These are phyloP conservation scores for Sciaenops ocellatus DNA, from an alignment of 2,797 vertebrate species.

Conservation along the genomic window DNA sequence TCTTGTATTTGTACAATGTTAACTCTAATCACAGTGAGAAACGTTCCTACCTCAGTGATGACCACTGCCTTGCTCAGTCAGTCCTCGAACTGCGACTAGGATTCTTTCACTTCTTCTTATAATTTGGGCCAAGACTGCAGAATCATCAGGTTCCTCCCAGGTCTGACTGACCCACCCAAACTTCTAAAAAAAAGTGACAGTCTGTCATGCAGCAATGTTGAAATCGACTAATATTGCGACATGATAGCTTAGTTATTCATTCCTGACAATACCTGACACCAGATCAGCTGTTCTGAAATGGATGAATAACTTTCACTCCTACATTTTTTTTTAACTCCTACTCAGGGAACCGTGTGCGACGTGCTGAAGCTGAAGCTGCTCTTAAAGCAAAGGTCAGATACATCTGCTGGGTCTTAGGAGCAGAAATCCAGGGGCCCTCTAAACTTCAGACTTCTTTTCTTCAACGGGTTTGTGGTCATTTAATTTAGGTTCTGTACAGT, in stretches of 20 bases:
- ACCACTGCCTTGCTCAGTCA: constrained; percentile 14
- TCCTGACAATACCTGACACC: background rate
- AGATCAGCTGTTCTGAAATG: background rate
- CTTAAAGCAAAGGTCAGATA: background rate
- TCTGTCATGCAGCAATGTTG: constrained; percentile 5
- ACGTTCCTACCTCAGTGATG: constrained; percentile 59
- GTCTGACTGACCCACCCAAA: background rate
- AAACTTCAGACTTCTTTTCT: background rate
- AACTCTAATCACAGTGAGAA: background rate
- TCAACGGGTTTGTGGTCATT: background rate
- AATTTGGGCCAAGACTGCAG: constrained; percentile 7
- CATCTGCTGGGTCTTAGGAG: too few species aligned
- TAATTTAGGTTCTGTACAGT: background rate
- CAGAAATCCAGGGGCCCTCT: background rate
- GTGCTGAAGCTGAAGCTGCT: background rate
- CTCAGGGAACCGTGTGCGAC: background rate
- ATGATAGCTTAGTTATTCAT: background rate
- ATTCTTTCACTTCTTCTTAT: constrained; percentile 60
- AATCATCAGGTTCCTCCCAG: constrained; percentile 9
- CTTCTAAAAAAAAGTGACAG: background rate
- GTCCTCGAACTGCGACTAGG: background rate
- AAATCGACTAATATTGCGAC: constrained; percentile 8
- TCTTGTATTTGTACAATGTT: background rate
- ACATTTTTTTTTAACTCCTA: too few species aligned
- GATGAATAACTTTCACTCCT: background rate